Evolutionary conservation across 2,113 vertebrate species (phyloP).

Genomic region (Elephantulus edwardii): DNA sequence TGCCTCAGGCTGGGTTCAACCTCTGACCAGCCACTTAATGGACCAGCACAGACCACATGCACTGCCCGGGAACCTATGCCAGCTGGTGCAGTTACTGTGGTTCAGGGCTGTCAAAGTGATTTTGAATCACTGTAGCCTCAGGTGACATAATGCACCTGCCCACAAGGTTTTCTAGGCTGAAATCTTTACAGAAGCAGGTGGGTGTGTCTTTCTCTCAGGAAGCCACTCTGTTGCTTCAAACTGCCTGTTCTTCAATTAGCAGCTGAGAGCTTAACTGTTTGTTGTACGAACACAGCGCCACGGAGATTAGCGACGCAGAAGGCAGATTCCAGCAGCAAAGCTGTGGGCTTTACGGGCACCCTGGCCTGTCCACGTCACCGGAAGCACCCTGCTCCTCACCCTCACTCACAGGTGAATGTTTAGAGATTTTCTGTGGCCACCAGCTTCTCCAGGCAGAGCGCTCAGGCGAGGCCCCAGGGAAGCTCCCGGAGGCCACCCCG

Average conservation of each 20-base stretch:
- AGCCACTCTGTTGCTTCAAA: not conserved
- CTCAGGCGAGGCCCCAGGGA: not conserved
- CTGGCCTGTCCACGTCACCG: not conserved
- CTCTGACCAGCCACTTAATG: not conserved
- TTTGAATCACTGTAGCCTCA: not conserved
- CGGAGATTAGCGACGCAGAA: not conserved
- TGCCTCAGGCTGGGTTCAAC: not conserved
- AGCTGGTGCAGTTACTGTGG: not conserved
- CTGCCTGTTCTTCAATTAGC: not conserved
- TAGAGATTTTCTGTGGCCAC: not conserved
- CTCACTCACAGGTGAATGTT: not conserved
- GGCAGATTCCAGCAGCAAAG: slow-evolving; percentile 22
- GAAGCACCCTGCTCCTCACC: not conserved
- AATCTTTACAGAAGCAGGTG: not conserved
- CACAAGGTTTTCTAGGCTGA: not conserved
- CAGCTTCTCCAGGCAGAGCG: not conserved
- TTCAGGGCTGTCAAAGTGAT: not conserved
- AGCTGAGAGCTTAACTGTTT: not conserved
- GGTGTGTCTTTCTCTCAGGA: not conserved
- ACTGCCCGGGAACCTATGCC: not conserved
- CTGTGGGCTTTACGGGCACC: not conserved
- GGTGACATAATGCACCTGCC: not conserved
- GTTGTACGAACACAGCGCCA: not conserved
- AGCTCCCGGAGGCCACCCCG: not conserved
- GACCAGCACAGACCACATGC: not conserved